Evolutionary conservation across 2,888 invertebrate genomes (phyloP).

Genomic region (Plagiodera versicolora): DNA sequence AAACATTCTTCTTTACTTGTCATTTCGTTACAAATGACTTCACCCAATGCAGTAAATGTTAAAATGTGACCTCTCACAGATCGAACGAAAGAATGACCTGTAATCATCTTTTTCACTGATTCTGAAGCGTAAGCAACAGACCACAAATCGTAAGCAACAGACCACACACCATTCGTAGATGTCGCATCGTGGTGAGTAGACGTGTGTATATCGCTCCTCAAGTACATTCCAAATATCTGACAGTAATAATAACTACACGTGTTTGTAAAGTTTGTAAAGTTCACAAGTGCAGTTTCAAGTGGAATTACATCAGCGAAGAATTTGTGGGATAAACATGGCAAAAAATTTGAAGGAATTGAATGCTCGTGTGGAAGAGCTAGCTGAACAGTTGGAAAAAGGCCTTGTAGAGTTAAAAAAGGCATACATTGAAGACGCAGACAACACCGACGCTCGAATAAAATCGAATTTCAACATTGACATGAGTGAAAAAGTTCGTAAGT

Average conservation of each 20-base stretch:
- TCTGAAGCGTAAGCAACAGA: slow-evolving; percentile 6
- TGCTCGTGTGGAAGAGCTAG: slow-evolving; percentile 8
- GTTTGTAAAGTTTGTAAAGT: too few relatives aligned
- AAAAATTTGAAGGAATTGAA: slow-evolving; percentile 5
- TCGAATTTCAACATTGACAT: too few relatives aligned
- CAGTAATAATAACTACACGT: too few relatives aligned
- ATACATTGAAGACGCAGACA: slow-evolving; percentile 3
- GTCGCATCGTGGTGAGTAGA: too few relatives aligned
- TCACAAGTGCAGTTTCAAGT: too few relatives aligned
- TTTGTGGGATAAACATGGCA: neutral
- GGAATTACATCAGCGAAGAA: neutral
- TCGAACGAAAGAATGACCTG: slow-evolving; percentile 30
- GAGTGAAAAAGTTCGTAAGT: slow-evolving; percentile 8
- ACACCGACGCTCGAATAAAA: neutral
- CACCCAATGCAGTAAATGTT: neutral
- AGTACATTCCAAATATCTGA: too few relatives aligned
- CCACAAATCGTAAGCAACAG: too few relatives aligned
- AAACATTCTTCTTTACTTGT: neutral
- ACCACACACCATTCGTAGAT: too few relatives aligned
- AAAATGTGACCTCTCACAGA: slow-evolving; percentile 1
- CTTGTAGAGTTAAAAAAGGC: neutral
- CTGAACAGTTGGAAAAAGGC: neutral
- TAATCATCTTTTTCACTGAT: slow-evolving; percentile 7
- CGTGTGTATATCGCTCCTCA: too few relatives aligned
- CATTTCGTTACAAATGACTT: neutral